These are phyloP conservation scores for Hemithea aestivaria DNA, from an alignment of 2,888 invertebrate genomes.

Conservation along the genomic window DNA sequence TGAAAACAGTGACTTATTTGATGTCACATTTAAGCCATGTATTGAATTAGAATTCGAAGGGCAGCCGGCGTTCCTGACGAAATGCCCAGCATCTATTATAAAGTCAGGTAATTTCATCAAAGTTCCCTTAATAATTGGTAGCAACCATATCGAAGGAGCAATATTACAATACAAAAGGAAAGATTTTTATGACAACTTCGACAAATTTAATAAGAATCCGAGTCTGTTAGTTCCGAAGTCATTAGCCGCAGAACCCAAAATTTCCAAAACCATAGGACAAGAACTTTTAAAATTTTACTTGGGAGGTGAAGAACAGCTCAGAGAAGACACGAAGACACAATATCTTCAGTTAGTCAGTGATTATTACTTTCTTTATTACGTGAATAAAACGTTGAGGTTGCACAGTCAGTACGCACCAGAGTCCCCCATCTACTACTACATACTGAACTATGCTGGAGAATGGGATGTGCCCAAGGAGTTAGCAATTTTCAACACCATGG, in stretches of 20 bases:
- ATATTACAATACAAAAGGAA: slow-evolving; percentile 43
- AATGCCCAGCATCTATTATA: slow-evolving; percentile 54
- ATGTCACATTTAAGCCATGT: slow-evolving; percentile 60
- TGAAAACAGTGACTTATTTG: slow-evolving; percentile 39
- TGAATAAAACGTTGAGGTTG: slow-evolving; percentile 59
- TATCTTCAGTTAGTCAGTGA: slow-evolving; percentile 64
- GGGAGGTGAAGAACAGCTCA: slow-evolving; percentile 47
- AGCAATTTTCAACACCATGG: slow-evolving; percentile 49
- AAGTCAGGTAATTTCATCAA: slow-evolving; percentile 64
- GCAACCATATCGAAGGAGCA: slow-evolving; percentile 58
- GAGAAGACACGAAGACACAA: slow-evolving; percentile 53
- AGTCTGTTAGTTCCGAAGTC: slow-evolving; percentile 54
- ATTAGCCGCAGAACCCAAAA: slow-evolving; percentile 42
- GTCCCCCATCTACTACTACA: slow-evolving; percentile 60
- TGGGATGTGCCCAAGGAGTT: slow-evolving; percentile 52
- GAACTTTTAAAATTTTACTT: slow-evolving; percentile 62
- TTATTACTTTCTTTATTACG: slow-evolving; percentile 62
- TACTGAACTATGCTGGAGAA: slow-evolving; percentile 57
- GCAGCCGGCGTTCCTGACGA: slow-evolving; percentile 60
- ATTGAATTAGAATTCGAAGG: slow-evolving; percentile 68
- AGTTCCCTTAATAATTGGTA: slow-evolving; percentile 68
- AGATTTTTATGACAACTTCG: slow-evolving; percentile 52
- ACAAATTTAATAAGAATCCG: slow-evolving; percentile 54
- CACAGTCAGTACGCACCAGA: slow-evolving; percentile 53
- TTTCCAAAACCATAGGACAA: slow-evolving; percentile 49